These are phyloP conservation scores for Ornithoptera priamus DNA, from an alignment of 2,888 invertebrate species.

Conservation along the genomic window DNA sequence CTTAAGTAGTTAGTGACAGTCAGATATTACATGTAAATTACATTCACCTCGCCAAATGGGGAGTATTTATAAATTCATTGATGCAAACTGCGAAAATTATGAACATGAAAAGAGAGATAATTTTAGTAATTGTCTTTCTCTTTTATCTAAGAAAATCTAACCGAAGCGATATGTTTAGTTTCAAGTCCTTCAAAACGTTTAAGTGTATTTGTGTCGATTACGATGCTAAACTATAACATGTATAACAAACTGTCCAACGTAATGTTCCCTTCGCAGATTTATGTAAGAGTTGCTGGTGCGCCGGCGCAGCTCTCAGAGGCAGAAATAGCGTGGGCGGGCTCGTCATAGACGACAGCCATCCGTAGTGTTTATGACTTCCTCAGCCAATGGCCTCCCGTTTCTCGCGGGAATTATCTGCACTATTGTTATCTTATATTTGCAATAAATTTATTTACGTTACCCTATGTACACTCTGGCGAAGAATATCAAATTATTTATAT, in stretches of 20 bases:
- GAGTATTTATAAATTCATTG: too few species aligned
- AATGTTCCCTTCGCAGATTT: slow-evolving; percentile 51
- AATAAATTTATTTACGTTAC: not conserved
- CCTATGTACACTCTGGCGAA: not conserved
- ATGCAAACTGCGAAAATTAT: too few species aligned
- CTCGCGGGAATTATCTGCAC: slow-evolving; percentile 29
- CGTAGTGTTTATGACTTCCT: slow-evolving; percentile 76
- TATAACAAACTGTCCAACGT: slow-evolving; percentile 53
- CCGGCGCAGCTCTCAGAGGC: slow-evolving; percentile 59
- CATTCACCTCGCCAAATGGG: too few species aligned
- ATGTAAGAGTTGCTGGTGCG: slow-evolving; percentile 49
- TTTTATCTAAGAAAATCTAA: too few species aligned
- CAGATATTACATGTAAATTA: too few species aligned
- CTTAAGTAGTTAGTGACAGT: too few species aligned
- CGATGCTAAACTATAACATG: slow-evolving; percentile 29
- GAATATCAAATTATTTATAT: not conserved
- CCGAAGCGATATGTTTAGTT: too few species aligned
- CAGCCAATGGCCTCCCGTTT: slow-evolving; percentile 69
- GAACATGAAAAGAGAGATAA: too few species aligned
- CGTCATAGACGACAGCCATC: slow-evolving; percentile 74
- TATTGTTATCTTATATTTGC: slow-evolving; percentile 28
- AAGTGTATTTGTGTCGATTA: slow-evolving; percentile 34
- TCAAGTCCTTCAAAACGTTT: slow-evolving; percentile 20
- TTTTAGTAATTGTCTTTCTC: too few species aligned
- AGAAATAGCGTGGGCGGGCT: slow-evolving; percentile 78